Base-by-base conservation (phyloP, 2,888 invertebrate species). In the Melikaiella ostensackeni region DNA sequence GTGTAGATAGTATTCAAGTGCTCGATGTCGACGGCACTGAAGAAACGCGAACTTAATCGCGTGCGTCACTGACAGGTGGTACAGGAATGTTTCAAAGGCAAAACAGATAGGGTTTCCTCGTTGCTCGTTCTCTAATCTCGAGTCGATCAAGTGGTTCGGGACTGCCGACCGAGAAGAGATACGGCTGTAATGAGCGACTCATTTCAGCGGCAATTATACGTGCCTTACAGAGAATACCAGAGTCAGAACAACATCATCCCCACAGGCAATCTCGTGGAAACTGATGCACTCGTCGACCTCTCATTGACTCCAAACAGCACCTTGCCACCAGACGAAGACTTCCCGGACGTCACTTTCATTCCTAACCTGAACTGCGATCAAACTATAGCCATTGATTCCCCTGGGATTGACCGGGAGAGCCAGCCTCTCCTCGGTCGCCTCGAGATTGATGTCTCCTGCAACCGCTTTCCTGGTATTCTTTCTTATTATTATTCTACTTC, bases 361-460 rank as follows among this genome's bases (percentile, higher is more conserved):
- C 92, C 92, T 38, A 90, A 88, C 79, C 82, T 86, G 64, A 89
- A 89, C 85, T 89, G 86, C 84, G 91, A 91, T 59, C 96, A 95
- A 92, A 94, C 95, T 92, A 87, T 91, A 92, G 94, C 94, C 93
- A 95, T 96, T 95, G 97, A 97, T 94, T 96, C 96, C 75, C 94
- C 96, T 90, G 95, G 96, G 82, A 94, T 95, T 82, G 96, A 96
- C 92, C 94, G 97, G 90, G 98, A 98, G 94, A 97, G 97, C 92
- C 98, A 98, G 93, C 98, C 98, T 91, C 95, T 98, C 84, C 94
- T 98, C 75, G 96, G 96, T 93, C 95, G 95, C 91, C 94, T 95
- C 91, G 95, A 95, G 89, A 93, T 95, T 85, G 95, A 96, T 89
- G 93, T 94, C 85, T 94, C 96, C 81, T 96, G 94, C 89, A 98